Conservation (phyloP, 2,888 invertebrate genomes). For the Orchestes rusci region DNA sequence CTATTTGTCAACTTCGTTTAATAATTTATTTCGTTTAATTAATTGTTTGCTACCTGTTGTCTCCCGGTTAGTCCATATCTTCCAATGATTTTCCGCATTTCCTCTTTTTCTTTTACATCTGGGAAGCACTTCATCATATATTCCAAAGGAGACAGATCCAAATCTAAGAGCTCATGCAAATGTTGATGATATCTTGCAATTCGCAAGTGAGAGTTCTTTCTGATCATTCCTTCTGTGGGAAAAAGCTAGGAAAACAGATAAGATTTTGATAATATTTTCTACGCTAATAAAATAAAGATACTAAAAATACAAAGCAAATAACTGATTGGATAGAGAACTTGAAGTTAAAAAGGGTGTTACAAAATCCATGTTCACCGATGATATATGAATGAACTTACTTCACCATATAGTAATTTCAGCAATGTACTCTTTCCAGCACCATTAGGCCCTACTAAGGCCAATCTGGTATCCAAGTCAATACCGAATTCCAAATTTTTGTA, state of each 20-base stretch:
- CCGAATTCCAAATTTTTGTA: constrained; percentile 98
- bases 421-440: constrained; percentile 99
- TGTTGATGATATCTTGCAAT: constrained; percentile 99
- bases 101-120: constrained; percentile 94
- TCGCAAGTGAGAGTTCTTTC: constrained; percentile 95
- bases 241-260: constrained; percentile 54
- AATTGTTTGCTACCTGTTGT: constrained; percentile 63
- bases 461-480: constrained; percentile 91
- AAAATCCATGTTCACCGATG: no score
- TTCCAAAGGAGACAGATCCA: constrained; percentile 91
- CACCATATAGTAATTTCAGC: constrained; percentile 90
- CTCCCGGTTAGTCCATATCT: constrained; percentile 95
- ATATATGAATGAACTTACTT: constrained; percentile 52
- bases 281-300: no score
- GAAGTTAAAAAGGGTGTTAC: no score
- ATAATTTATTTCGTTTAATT: no score
- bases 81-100: constrained; percentile 98
- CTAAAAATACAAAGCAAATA: constrained; percentile 6
- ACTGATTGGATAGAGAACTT: no score
- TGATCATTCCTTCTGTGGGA: constrained; percentile 93
- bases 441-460: constrained; percentile 96
- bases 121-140: constrained; percentile 98
- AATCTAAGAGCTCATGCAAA: constrained; percentile 89
- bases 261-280: no score
- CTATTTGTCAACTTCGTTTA: no score